Base-by-base conservation (phyloP, 2,797 vertebrate genomes). In the Alauda arvensis region DNA sequence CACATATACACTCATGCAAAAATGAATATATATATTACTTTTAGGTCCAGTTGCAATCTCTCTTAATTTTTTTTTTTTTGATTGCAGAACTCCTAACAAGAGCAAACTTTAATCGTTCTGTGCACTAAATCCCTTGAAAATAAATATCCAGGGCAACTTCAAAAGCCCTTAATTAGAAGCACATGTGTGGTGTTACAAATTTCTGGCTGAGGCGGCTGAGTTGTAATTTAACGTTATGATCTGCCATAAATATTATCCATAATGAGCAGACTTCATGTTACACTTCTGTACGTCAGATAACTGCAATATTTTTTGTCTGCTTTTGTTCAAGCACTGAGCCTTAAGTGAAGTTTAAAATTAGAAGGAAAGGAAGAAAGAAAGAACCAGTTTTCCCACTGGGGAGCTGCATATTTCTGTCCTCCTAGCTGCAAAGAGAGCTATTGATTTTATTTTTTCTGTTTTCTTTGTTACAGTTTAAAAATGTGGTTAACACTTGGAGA, bases 191-290 rank as follows among this genome's bases (percentile, higher is more conserved):
- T 82, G 90, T 94, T 95, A 95, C 89, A 91, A 94, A 96, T 96
- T 94, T 93, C 96, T 96, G 96, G 94, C 96, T 51, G 69, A 95
- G 95, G 96, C 91, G 76, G 91, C 43, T 40, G 93, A 94, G 95
- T 88, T 97, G 96, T 97, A 97, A 97, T 96, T 97, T 96, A 97
- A 96, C 85, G 95, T 97, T 97, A 97, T 96, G 96, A 97, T 97
- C 96, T 95, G 94, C 96, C 95, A 96, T 97, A 97, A 97, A 97
- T 97, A 97, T 95, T 96, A 77, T 52, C 93, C 91, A 85, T 96
- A 97, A 96, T 96, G 96, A 97, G 93, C 74, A 93, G 93, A 96
- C 94, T 95, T 96, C 81, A 87, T 94, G 91, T 95, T 97, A 93
- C 93, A 95, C 94, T 96, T 96, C 96, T 94, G 90, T 95, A 94